Evolutionary conservation across 37 sponge, comb jelly and placozoan genomes (phyloP), one percentile per base, ranked within the genome.

Genomic region (Theonella swinhoei): DNA sequence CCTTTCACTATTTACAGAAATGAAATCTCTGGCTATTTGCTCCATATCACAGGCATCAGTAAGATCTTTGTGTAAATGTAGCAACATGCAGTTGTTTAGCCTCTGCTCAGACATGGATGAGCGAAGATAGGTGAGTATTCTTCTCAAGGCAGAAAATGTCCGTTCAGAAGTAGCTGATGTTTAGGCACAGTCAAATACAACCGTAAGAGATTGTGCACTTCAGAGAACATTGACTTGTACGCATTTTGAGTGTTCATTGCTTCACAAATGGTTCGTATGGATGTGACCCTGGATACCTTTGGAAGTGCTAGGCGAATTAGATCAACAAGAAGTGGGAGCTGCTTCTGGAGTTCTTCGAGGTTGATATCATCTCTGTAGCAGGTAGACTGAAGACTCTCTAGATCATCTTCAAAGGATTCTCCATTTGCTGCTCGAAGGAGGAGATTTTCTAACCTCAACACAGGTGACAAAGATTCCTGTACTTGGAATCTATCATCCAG

Each of bases 401-500:
- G 68, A 34, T 67, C 68, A 20, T 20, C 68, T 67, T 11, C 0
- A 67, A 34, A 32, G 14, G 7, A 34, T 14, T 67, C 73, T 72
- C 73, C 73, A 72, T 36, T 72, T 25, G 73, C 73, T 38, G 73
- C 34, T 34, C 36, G 25, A 26, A 72, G 26, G 25, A 72, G 38
- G 38, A 72, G 64, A 19, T n/a, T 5, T 38, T 88, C 77, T 42
- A 76, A 42, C 24, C 70, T 30, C 29, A 81, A 43, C 23, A 84
- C 81, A n/a, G 84, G 78, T 28, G 72, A 23, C 39, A 84, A 39
- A 4, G 33, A 24, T 64, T 75, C 64, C 23, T 58, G 36, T 23
- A 77, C 72, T 33, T 89, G 59, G 78, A 91, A 91, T n/a, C 88
- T 60, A 24, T 70, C 68, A 9, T 69, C 38, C 60, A 91, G 42